Evolutionary conservation across 2,888 invertebrate species (phyloP).

Genomic region (Brachyptera risi): DNA sequence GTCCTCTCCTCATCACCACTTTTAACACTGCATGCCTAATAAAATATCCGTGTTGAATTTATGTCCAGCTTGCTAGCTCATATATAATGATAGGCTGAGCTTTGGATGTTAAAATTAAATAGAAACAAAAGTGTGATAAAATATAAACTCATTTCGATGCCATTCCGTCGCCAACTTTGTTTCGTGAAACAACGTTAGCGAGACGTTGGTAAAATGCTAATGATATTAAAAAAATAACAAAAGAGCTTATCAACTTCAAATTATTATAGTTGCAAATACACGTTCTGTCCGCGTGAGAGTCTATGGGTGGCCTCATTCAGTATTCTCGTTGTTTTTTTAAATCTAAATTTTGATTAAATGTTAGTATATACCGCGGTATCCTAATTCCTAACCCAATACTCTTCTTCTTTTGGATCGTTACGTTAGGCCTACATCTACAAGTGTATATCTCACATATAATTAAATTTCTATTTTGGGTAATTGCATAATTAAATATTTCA

Average conservation of each 20-base stretch:
- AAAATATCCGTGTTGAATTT: constrained; percentile 5
- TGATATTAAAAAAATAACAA: not conserved
- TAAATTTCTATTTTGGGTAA: too few species aligned
- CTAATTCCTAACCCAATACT: too few species aligned
- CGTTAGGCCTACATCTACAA: too few species aligned
- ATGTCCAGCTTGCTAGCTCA: not conserved
- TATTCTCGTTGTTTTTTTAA: too few species aligned
- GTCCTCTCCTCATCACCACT: constrained; percentile 5
- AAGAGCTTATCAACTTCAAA: not conserved
- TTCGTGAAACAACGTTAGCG: not conserved
- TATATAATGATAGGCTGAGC: not conserved
- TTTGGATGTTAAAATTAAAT: constrained; percentile 1
- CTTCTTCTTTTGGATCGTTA: too few species aligned
- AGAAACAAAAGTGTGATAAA: constrained; percentile 1
- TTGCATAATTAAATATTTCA: too few species aligned
- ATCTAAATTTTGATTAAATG: too few species aligned
- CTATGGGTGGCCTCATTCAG: constrained; percentile 4
- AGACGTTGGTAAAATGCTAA: constrained; percentile 4
- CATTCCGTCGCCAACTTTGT: not conserved
- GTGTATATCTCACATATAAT: too few species aligned
- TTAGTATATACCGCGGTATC: too few species aligned
- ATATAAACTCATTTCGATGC: not conserved
- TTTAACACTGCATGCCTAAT: not conserved
- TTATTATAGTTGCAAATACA: not conserved
- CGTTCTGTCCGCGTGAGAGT: not conserved